Percentiles rank a stretch among this genome's conserved stretches.
Conservation (phyloP, 2,113 vertebrate species). For the Lagopus leucura region DNA sequence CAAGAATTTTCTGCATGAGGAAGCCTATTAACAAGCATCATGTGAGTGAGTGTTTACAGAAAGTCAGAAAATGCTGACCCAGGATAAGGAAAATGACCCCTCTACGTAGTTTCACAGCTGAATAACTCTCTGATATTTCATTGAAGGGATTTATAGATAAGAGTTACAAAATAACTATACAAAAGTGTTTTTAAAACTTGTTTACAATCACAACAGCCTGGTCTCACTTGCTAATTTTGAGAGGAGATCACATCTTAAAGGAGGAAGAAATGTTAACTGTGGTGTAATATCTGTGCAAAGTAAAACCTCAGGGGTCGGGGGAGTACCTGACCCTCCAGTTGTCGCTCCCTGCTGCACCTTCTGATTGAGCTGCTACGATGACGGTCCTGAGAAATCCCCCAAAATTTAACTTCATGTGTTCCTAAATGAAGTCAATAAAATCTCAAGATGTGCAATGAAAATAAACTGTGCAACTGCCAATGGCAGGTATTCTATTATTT, state of each 20-base stretch:
- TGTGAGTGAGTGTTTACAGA: slow-evolving; percentile 71
- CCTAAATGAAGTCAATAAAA: slow-evolving; percentile 13
- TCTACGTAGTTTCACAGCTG: slow-evolving; percentile 54
- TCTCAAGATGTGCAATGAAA: neutral
- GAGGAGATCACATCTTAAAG: neutral
- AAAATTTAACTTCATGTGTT: neutral
- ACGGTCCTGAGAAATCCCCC: neutral
- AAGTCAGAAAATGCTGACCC: slow-evolving; percentile 75
- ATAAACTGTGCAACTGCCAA: slow-evolving; percentile 6
- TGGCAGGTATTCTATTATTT: neutral
- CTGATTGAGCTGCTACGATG: neutral
- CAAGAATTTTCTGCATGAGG: slow-evolving; percentile 79
- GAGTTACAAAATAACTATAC: slow-evolving; percentile 54
- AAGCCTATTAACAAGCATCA: slow-evolving; percentile 74
- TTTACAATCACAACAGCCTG: neutral
- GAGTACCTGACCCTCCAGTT: neutral
- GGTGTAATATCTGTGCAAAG: neutral
- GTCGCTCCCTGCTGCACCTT: neutral
- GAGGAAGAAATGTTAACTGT: neutral
- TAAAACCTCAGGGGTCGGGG: neutral
- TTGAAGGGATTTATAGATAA: slow-evolving; percentile 66
- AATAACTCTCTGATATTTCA: slow-evolving; percentile 71
- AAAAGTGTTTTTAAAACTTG: neutral
- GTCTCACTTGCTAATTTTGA: neutral
- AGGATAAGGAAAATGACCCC: slow-evolving; percentile 63